A percentile compares a stretch with the other conserved stretches of the same genome.
Conservation (phyloP, 2,888 invertebrate genomes). For the Troglohyphantes excavatus region DNA sequence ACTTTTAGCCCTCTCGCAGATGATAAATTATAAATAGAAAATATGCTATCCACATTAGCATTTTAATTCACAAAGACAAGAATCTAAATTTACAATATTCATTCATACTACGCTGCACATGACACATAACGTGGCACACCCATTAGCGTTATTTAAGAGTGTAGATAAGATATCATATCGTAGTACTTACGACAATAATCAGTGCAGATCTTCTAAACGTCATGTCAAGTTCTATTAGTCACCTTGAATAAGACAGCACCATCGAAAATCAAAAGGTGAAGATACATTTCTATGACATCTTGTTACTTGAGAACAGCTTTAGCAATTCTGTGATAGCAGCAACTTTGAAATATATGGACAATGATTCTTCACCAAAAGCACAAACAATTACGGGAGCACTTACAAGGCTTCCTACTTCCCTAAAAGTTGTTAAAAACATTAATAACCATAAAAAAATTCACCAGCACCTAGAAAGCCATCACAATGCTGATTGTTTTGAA, state of each 20-base stretch:
- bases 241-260: constrained; percentile 2
- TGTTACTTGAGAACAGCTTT: no score
- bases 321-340: no score
- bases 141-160: neutral
- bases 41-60: neutral
- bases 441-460: neutral
- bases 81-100: neutral
- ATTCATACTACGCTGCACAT: constrained; percentile 10
- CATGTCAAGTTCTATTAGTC: neutral
- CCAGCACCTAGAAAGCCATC: constrained; percentile 6
- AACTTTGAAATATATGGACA: no score
- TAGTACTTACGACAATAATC: neutral
- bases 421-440: neutral
- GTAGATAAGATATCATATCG: neutral
- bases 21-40: constrained; percentile 10
- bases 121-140: neutral
- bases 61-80: constrained; percentile 1
- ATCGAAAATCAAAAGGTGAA: neutral
- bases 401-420: neutral
- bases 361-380: no score
- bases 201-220: neutral
- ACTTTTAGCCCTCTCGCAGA: neutral
- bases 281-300: neutral
- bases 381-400: no score
- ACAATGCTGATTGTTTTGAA: constrained; percentile 1